Conservation (phyloP, 2,888 invertebrate genomes). For the Nycteola revayana region DNA sequence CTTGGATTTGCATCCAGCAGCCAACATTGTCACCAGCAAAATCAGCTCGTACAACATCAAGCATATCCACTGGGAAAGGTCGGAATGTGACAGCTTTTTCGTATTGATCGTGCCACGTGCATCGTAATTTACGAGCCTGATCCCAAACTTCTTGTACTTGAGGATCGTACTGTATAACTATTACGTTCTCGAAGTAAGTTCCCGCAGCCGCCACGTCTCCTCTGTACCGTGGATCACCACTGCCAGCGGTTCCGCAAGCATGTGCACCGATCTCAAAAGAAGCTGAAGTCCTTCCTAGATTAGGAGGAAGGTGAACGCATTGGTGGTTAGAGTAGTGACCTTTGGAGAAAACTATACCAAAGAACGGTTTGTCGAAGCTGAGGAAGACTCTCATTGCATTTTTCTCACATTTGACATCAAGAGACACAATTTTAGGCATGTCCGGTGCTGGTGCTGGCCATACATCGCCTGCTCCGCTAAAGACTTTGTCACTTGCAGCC, state of each 20-base stretch:
- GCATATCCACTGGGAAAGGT: slow-evolving; percentile 97
- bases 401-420: slow-evolving; percentile 97
- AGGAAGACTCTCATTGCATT: slow-evolving; percentile 96
- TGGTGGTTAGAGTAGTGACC: slow-evolving; percentile 96
- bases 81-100: slow-evolving; percentile 97
- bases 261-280: slow-evolving; percentile 96
- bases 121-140: slow-evolving; percentile 94
- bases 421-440: slow-evolving; percentile 95
- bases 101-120: slow-evolving; percentile 97
- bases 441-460: slow-evolving; percentile 94
- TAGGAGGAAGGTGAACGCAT: slow-evolving; percentile 95
- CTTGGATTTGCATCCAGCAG: slow-evolving; percentile 99
- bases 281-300: slow-evolving; percentile 91
- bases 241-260: slow-evolving; percentile 95
- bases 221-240: slow-evolving; percentile 95
- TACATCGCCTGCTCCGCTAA: slow-evolving; percentile 86
- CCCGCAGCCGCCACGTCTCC: slow-evolving; percentile 94
- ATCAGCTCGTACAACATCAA: slow-evolving; percentile 96
- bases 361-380: slow-evolving; percentile 97
- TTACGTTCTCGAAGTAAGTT: slow-evolving; percentile 96
- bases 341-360: slow-evolving; percentile 97
- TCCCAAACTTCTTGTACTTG: slow-evolving; percentile 98
- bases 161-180: slow-evolving; percentile 96
- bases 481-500: slow-evolving; percentile 83
- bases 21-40: slow-evolving; percentile 98